Conservation (phyloP, 2,888 invertebrate species). For the Leptarthrus brevirostris region DNA sequence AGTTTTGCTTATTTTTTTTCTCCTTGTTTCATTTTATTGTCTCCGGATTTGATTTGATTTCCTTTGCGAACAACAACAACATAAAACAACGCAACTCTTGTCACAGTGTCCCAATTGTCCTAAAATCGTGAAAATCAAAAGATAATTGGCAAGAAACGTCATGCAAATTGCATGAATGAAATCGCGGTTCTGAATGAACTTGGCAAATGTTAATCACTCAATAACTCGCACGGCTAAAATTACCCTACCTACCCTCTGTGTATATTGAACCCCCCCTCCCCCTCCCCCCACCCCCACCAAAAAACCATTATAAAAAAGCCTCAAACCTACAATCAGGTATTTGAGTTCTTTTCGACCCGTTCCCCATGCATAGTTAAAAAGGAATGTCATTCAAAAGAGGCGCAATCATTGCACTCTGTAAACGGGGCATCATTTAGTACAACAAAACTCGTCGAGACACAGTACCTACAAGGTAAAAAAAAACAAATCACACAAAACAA, state of each 20-base stretch:
- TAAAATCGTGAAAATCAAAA: background rate
- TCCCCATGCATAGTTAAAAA: background rate
- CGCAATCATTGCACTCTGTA: background rate
- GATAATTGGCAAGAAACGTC: background rate
- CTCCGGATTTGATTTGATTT: background rate
- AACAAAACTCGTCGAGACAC: background rate
- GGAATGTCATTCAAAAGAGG: slow-evolving; percentile 23
- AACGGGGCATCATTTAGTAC: background rate
- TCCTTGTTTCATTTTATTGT: background rate
- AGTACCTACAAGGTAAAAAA: background rate
- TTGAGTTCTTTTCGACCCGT: background rate
- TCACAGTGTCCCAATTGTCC: background rate
- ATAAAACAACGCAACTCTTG: background rate
- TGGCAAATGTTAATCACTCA: slow-evolving; percentile 26
- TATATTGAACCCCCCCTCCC: background rate
- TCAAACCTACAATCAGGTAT: slow-evolving; percentile 28
- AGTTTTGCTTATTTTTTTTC: background rate
- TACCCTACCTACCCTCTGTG: too few relatives aligned
- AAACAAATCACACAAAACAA: too few relatives aligned
- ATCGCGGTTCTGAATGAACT: background rate
- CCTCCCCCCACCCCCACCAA: too few relatives aligned
- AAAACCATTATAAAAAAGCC: too few relatives aligned
- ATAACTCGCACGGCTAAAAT: background rate
- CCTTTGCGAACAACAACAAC: background rate
- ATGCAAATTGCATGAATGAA: slow-evolving; percentile 25